These are phyloP conservation scores for Paratrypauchen microcephalus DNA, from an alignment of 2,797 vertebrate genomes.

Conservation along the genomic window DNA sequence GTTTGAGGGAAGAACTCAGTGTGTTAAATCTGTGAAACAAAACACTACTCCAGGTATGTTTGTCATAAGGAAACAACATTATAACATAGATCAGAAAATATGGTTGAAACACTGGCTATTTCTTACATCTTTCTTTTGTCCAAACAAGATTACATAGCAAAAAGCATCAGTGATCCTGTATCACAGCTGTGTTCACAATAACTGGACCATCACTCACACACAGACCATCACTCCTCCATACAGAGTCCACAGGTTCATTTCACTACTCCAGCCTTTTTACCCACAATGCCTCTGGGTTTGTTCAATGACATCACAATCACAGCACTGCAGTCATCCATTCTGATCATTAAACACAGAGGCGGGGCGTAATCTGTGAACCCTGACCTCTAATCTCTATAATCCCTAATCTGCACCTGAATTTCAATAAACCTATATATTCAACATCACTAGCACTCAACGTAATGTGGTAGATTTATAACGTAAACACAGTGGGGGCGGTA, in stretches of 20 bases:
- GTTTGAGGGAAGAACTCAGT: too few species aligned
- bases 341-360: slow-evolving; percentile 17
- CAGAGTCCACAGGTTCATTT: neutral
- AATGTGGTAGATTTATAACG: neutral
- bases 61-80: too few species aligned
- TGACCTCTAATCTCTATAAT: slow-evolving; percentile 25
- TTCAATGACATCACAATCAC: slow-evolving; percentile 8
- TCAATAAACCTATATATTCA: neutral
- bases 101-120: too few species aligned
- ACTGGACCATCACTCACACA: neutral
- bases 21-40: too few species aligned
- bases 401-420: slow-evolving; percentile 20
- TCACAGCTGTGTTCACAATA: neutral
- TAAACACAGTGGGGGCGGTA: neutral
- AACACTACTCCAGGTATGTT: too few species aligned
- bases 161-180: neutral
- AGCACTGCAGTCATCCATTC: slow-evolving; percentile 8
- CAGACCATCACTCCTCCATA: too few species aligned
- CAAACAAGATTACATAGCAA: neutral
- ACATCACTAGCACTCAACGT: neutral
- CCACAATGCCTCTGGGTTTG: slow-evolving; percentile 27
- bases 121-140: neutral
- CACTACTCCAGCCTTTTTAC: slow-evolving; percentile 23
- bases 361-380: slow-evolving; percentile 3
- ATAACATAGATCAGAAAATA: neutral